A percentile compares a stretch with the other conserved stretches of the same genome.
phyloP scores from a whole-genome alignment of 2,113 vertebrate genomes.

The Crotalus helleri region DNA sequence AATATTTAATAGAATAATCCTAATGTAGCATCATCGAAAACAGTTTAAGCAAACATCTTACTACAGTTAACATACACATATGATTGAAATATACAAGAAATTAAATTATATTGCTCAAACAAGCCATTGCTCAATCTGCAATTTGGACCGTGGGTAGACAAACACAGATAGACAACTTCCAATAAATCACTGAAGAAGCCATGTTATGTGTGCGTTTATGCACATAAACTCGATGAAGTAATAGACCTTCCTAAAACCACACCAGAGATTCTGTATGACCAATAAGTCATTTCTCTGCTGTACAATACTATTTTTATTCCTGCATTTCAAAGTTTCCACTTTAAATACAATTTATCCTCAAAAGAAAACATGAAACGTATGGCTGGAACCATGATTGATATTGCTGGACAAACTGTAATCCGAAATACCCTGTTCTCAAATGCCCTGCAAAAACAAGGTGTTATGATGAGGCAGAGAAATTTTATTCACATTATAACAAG shows the following conservation, averaged over 20 bases:
- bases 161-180: background rate
- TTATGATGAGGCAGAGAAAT: conserved; percentile 4
- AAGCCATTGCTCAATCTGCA: background rate
- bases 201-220: conserved; percentile 13
- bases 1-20: background rate
- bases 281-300: background rate
- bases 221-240: background rate
- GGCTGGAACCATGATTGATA: conserved; percentile 43
- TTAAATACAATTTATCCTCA: conserved; percentile 41
- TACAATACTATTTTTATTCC: conserved; percentile 37
- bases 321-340: conserved; percentile 32
- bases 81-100: conserved; percentile 9
- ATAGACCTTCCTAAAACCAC: background rate
- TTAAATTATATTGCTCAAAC: conserved; percentile 10
- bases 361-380: conserved; percentile 40
- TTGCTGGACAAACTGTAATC: conserved; percentile 40
- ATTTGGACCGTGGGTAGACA: background rate
- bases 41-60: conserved; percentile 30
- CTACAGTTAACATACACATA: conserved; percentile 26
- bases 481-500: conserved; percentile 14
- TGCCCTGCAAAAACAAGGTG: background rate
- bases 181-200: conserved; percentile 1
- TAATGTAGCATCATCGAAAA: background rate
- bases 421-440: conserved; percentile 18
- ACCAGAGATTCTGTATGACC: background rate